These are phyloP conservation scores for Brachycybe producta DNA, from an alignment of 2,888 invertebrate genomes.

Conservation along the genomic window DNA sequence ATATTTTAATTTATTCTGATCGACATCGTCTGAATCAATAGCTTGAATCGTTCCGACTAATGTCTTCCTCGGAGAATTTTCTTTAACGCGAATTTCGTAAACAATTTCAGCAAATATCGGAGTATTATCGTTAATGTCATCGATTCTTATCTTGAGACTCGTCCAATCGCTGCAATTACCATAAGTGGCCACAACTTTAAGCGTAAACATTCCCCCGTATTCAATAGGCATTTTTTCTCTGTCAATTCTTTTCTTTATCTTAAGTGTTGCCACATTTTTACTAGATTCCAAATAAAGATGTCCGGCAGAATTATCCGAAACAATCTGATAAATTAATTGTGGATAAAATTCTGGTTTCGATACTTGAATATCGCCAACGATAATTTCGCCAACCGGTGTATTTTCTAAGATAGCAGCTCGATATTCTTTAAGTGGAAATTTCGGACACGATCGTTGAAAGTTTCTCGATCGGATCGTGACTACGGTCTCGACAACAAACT, in stretches of 20 bases:
- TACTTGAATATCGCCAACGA: constrained; percentile 25
- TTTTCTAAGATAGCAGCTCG: constrained; percentile 26
- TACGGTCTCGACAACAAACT: constrained; percentile 4
- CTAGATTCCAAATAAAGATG: constrained; percentile 22
- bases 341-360: constrained; percentile 23
- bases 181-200: constrained; percentile 23
- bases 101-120: constrained; percentile 25
- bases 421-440: constrained; percentile 27
- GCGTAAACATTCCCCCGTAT: background rate
- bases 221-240: constrained; percentile 25
- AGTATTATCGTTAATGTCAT: constrained; percentile 27
- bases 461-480: constrained; percentile 11
- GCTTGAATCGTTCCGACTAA: constrained; percentile 25
- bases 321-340: constrained; percentile 24
- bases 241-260: constrained; percentile 25
- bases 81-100: constrained; percentile 25
- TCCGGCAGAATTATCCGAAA: constrained; percentile 23
- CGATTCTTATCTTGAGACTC: constrained; percentile 24
- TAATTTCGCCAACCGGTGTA: constrained; percentile 23
- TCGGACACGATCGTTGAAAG: constrained; percentile 23
- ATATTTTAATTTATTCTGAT: constrained; percentile 24
- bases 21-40: constrained; percentile 26
- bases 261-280: constrained; percentile 22
- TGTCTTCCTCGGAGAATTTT: constrained; percentile 26
- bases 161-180: constrained; percentile 25